Evolutionary conservation across 2,888 invertebrate genomes (phyloP), one percentile per base, ranked within the genome.

Genomic region (Leptinotarsa rubiginosa): DNA sequence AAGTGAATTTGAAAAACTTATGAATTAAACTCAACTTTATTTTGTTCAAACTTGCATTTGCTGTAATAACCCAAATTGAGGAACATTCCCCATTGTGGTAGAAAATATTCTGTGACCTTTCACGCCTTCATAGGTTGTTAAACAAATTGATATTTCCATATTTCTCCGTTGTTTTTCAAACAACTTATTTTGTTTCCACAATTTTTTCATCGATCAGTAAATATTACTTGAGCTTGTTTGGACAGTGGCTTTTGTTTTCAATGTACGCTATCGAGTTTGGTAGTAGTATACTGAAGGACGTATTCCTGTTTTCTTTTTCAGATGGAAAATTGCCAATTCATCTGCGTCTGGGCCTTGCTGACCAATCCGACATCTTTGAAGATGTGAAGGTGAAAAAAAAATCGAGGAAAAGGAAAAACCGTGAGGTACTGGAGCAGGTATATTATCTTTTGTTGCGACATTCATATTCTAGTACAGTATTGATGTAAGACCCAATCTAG

Each of bases 401-500:
- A 80, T 88, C 86, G 75, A 88, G 89, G 80, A 89, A 88, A 75
- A 87, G 88, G 78, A 88, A 88, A 59, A 81, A 81, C 73, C 77
- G 78, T 31, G 76, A 77, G 76, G 88, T 89, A 78, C 77, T 79
- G 79, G 89, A 89, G 81, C 89, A 90, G 87, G 88, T 89, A 87
- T 87, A 80, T 80, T 75, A 75, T 78, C 75, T 81, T 81, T 82
- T 81, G 79, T 81, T 81, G 79, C 75, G 77, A 73, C 62, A 77
- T 79, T 73, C 67, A 66, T 52, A 70, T 75, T 73, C 50, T 75
- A 74, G 66, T 69, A 65, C 62, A 31, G 62, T 62, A 41, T 25
- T 16, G 62, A 62, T 62, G 62, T 62, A 62, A 62, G 25, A 62
- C n/a, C 15, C 62, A 31, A 59, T 31, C 41, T 62, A 62, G 62